Evolutionary conservation across 2,888 invertebrate species (phyloP).

Genomic region (Muscina levida): DNA sequence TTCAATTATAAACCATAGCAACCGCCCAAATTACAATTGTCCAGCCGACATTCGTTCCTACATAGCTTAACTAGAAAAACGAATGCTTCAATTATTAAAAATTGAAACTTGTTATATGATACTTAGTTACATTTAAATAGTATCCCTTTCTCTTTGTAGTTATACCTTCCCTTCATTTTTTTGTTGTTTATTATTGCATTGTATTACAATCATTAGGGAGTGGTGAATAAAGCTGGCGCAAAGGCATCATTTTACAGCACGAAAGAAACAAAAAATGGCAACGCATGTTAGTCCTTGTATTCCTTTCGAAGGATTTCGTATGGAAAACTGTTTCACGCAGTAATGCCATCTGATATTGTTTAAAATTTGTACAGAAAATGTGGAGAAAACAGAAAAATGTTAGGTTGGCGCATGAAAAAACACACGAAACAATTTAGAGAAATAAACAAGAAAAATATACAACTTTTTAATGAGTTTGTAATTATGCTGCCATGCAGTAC

Average conservation of each 20-base stretch:
- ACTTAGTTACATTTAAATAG: constrained; percentile 39
- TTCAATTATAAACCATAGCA: no score
- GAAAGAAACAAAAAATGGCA: neutral
- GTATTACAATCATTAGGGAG: neutral
- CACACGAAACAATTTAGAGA: constrained; percentile 46
- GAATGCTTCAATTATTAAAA: constrained; percentile 22
- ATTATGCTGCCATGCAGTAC: constrained; percentile 29
- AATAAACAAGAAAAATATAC: constrained; percentile 37
- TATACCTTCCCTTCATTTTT: no score
- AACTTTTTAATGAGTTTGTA: constrained; percentile 48
- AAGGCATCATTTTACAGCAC: neutral
- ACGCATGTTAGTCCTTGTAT: constrained; percentile 10
- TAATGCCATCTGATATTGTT: constrained; percentile 22
- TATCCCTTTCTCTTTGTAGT: neutral
- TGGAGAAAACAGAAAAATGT: constrained; percentile 23
- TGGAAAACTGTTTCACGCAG: constrained; percentile 31
- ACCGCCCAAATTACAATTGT: no score
- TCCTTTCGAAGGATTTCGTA: constrained; percentile 3
- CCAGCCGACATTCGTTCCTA: no score
- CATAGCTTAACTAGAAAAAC: no score
- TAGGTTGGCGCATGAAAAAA: constrained; percentile 48
- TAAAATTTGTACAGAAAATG: constrained; percentile 1
- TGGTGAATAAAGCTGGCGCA: neutral
- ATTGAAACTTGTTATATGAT: constrained; percentile 42
- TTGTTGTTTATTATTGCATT: constrained; percentile 12